Evolutionary conservation across 2,797 vertebrate species (phyloP).

Genomic region (Toxotes lorentzi): DNA sequence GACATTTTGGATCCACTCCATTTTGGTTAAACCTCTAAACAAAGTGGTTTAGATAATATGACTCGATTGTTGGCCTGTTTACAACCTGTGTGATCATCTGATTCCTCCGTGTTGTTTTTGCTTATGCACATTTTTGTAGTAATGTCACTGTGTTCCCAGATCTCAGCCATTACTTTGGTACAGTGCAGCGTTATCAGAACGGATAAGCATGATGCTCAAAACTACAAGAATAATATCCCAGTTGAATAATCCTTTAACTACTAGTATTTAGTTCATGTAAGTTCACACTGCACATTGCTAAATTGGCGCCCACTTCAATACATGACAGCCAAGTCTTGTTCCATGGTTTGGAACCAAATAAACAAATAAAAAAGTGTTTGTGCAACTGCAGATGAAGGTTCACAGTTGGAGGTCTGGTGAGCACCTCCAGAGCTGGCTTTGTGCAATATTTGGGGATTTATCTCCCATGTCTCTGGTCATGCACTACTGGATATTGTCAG

Average conservation of each 20-base stretch:
- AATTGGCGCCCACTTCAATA: neutral
- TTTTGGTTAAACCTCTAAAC: neutral
- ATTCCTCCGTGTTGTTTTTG: neutral
- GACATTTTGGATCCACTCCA: neutral
- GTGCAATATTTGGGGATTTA: slow-evolving; percentile 31
- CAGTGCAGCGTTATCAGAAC: neutral
- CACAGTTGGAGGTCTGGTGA: slow-evolving; percentile 29
- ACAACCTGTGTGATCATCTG: neutral
- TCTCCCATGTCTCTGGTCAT: slow-evolving; percentile 32
- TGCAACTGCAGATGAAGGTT: slow-evolving; percentile 5
- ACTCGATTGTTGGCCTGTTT: neutral
- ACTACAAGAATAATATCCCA: neutral
- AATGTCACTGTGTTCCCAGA: neutral
- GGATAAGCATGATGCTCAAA: neutral
- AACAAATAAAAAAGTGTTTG: neutral
- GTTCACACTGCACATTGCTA: neutral
- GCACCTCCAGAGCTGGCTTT: slow-evolving; percentile 10
- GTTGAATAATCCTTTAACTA: neutral
- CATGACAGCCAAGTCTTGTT: neutral
- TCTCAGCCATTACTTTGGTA: neutral
- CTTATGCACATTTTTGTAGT: neutral
- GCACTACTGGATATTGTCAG: slow-evolving; percentile 40
- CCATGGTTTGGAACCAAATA: neutral
- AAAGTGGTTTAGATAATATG: neutral
- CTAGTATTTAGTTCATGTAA: neutral